These are phyloP conservation scores for Zaprionus inermis DNA, from an alignment of 1,140 invertebrate genomes.

Conservation along the genomic window DNA sequence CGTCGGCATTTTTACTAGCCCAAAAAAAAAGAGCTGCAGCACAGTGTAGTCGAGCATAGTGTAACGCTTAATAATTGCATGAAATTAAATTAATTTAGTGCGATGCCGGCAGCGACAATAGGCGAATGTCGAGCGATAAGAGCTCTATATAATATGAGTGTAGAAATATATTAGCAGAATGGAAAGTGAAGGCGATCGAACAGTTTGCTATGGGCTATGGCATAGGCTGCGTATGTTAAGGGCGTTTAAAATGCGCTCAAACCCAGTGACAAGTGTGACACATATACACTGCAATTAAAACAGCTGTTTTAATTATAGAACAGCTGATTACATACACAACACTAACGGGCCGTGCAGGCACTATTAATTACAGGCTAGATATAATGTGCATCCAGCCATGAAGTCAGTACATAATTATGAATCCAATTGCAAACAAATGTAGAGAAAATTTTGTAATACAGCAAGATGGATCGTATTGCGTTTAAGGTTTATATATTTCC, in stretches of 20 bases:
- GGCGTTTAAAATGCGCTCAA: neutral
- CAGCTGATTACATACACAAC: neutral
- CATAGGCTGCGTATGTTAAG: neutral
- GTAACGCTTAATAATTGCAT: slow-evolving; percentile 40
- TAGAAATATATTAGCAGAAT: slow-evolving; percentile 8
- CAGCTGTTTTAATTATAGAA: slow-evolving; percentile 5
- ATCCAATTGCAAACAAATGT: neutral
- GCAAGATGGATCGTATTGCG: no score
- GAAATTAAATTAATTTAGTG: slow-evolving; percentile 39
- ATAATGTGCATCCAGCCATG: neutral
- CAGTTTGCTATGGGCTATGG: neutral
- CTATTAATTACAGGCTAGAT: no score
- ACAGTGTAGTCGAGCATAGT: slow-evolving; percentile 42
- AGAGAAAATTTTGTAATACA: no score
- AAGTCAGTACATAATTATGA: neutral
- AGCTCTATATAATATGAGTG: neutral
- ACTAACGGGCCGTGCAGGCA: neutral
- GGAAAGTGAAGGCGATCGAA: slow-evolving; percentile 46
- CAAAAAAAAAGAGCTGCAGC: neutral
- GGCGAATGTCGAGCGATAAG: slow-evolving; percentile 50
- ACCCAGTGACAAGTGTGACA: neutral
- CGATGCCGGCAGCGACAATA: slow-evolving; percentile 21
- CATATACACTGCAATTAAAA: neutral
- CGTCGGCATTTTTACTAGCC: slow-evolving; percentile 24
- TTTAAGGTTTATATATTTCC: no score